phyloP scores from a whole-genome alignment of 2,113 vertebrate species.

The Lota lota region DNA sequence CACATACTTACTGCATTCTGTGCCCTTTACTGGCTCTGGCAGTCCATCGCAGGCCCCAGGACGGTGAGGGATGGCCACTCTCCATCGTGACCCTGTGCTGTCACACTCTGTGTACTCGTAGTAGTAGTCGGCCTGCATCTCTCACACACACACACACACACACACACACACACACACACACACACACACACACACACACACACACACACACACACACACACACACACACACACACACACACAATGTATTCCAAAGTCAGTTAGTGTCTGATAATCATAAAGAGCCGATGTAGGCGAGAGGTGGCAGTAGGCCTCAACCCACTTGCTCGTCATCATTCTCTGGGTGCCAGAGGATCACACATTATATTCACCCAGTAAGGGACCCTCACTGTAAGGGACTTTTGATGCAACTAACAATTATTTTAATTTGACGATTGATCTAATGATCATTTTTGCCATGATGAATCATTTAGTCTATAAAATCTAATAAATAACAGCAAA shows the following conservation, averaged over 20 bases:
- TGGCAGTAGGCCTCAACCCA: slow-evolving; percentile 31
- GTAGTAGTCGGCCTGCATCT: slow-evolving; percentile 90
- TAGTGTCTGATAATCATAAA: slow-evolving; percentile 10
- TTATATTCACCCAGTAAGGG: too few species aligned
- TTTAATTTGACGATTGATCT: too few species aligned
- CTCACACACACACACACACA: slow-evolving; percentile 24
- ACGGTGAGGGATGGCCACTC: slow-evolving; percentile 88
- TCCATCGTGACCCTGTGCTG: slow-evolving; percentile 92
- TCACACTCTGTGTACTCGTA: slow-evolving; percentile 98
- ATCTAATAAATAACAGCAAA: not conserved
- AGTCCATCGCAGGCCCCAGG: slow-evolving; percentile 82
- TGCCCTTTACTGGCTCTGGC: slow-evolving; percentile 91
- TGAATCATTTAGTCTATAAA: too few species aligned
- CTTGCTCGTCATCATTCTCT: slow-evolving; percentile 18
- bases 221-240: slow-evolving; percentile 9
- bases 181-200: slow-evolving; percentile 19
- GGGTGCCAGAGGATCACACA: not conserved
- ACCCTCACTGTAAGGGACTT: too few species aligned
- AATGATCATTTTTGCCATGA: too few species aligned
- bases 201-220: slow-evolving; percentile 28
- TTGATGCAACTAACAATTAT: too few species aligned
- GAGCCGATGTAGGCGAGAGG: slow-evolving; percentile 11
- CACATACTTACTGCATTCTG: slow-evolving; percentile 91
- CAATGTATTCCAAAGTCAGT: too few species aligned
- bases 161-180: slow-evolving; percentile 15